phyloP scores from a whole-genome alignment of 1,140 invertebrate genomes.

The Brachionus paranguensis region DNA sequence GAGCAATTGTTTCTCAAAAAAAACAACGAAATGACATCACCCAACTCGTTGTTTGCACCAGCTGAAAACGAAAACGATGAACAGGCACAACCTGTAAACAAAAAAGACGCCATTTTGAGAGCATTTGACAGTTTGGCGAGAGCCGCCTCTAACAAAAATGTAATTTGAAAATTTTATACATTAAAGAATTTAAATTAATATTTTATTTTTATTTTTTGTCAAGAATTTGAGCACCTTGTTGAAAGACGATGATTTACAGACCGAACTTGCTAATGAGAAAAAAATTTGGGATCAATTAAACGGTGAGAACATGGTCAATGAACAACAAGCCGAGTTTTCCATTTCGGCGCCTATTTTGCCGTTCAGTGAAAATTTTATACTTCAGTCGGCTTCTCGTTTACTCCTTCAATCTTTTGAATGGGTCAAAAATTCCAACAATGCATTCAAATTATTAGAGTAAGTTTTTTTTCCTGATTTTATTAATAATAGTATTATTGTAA shows the following conservation, averaged over 20 bases:
- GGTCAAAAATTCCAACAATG: slow-evolving; percentile 35
- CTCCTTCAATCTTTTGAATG: slow-evolving; percentile 32
- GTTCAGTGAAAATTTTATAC: slow-evolving; percentile 27
- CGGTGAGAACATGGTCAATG: neutral
- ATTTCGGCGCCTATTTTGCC: slow-evolving; percentile 14
- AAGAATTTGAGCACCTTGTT: slow-evolving; percentile 7
- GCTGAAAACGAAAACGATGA: neutral
- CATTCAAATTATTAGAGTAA: slow-evolving; percentile 38
- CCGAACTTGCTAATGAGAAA: slow-evolving; percentile 19
- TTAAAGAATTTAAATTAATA: neutral
- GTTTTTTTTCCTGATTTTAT: neutral
- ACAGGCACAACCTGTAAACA: neutral
- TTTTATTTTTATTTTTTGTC: neutral
- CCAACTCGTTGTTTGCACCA: neutral
- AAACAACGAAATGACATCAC: neutral
- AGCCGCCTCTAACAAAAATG: slow-evolving; percentile 30
- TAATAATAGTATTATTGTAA: too few relatives aligned
- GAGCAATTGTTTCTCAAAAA: slow-evolving; percentile 25
- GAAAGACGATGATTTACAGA: neutral
- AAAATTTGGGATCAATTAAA: slow-evolving; percentile 11
- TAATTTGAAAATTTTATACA: neutral
- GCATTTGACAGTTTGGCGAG: slow-evolving; percentile 35
- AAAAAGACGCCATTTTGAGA: slow-evolving; percentile 31
- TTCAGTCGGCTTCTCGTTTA: slow-evolving; percentile 38
- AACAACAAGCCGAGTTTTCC: neutral